Evolutionary conservation across 2,113 vertebrate genomes (phyloP).

Genomic region (Cariama cristata): DNA sequence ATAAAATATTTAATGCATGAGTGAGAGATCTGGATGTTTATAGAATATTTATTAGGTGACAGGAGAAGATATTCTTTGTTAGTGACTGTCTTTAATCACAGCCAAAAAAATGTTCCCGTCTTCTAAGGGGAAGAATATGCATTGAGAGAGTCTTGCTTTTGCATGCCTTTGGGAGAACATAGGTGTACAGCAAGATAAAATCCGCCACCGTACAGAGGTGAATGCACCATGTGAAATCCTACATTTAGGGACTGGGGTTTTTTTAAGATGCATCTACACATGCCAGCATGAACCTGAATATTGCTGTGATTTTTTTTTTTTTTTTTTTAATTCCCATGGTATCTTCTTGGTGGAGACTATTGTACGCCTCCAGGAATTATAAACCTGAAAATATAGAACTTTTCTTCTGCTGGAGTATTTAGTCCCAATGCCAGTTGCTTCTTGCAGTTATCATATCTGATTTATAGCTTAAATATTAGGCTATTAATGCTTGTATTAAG

Average conservation of each 20-base stretch:
- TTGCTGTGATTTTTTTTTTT: background rate
- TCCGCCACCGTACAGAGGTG: background rate
- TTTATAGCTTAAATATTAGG: background rate
- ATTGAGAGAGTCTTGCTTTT: background rate
- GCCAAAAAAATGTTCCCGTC: background rate
- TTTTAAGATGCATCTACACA: background rate
- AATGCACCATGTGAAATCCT: background rate
- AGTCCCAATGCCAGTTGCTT: background rate
- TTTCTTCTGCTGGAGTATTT: background rate
- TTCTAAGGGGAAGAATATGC: background rate
- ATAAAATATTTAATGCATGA: conserved; percentile 60
- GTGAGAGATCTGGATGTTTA: conserved; percentile 40
- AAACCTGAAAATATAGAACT: background rate
- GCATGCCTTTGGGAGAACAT: background rate
- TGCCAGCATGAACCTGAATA: background rate
- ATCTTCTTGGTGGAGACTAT: background rate
- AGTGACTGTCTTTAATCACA: background rate
- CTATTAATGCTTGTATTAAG: background rate
- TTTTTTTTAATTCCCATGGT: background rate
- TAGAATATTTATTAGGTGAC: conserved; percentile 64
- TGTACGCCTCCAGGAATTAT: background rate
- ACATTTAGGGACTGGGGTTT: background rate
- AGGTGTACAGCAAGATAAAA: background rate
- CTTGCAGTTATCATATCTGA: background rate
- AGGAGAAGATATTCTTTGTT: conserved; percentile 48